Evolutionary conservation across 2,797 vertebrate species (phyloP).

Genomic region (Pantherophis vulpinus): DNA sequence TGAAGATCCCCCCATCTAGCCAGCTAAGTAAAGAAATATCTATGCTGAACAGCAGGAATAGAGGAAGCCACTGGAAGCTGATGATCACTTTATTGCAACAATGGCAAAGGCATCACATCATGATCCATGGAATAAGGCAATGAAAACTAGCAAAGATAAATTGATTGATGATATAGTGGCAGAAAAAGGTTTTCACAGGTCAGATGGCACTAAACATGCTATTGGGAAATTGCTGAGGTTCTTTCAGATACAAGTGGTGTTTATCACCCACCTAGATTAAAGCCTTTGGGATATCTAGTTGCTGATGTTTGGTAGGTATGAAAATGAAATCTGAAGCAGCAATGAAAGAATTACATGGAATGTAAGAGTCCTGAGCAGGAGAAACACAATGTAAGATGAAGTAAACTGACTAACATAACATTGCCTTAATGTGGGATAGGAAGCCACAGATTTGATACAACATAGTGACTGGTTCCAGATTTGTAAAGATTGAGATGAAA

Average conservation of each 20-base stretch:
- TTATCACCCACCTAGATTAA: background rate
- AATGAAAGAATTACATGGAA: background rate
- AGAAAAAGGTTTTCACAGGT: background rate
- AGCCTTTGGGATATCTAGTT: background rate
- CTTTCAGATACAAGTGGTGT: background rate
- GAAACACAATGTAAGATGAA: background rate
- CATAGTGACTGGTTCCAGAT: background rate
- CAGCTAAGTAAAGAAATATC: background rate
- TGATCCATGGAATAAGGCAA: background rate
- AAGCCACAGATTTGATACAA: background rate
- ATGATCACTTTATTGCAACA: background rate
- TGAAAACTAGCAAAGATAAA: background rate
- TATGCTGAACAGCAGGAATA: background rate
- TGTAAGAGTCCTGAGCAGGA: background rate
- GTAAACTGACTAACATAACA: background rate
- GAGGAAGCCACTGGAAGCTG: background rate
- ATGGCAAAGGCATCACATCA: background rate
- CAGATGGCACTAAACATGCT: background rate
- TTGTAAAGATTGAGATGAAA: background rate
- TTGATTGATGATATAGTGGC: background rate
- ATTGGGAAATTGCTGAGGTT: background rate
- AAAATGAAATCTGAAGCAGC: background rate
- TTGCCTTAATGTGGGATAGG: background rate
- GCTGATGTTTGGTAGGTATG: background rate
- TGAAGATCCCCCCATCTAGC: background rate